Evolutionary conservation across 1,140 invertebrate genomes (phyloP), one percentile per base, ranked within the genome.

Genomic region (Polypedilum pembai): DNA sequence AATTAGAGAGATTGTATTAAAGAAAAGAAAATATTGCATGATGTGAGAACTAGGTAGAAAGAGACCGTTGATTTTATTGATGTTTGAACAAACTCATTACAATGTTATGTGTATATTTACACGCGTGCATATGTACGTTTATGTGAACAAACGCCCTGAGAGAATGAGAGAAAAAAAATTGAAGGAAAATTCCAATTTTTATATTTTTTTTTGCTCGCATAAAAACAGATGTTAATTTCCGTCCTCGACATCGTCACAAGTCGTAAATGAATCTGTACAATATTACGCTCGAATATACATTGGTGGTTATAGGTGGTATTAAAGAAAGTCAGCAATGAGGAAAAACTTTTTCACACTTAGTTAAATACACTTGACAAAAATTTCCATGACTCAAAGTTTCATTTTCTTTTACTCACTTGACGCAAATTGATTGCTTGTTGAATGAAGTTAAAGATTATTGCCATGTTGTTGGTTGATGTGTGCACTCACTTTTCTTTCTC

Each of bases 51-150:
- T 33, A 33, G 24, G 24, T 33, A 33, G 5, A 33, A 33, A 33
- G 24, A 33, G 24, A 33, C 8, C 2, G 8, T 8, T 45, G 8
- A 56, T 56, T 56, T 56, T 56, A 56, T 56, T 56, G 12, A 56
- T 56, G 45, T 56, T 56, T 56, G n/a, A 56, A 56, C 45, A 56
- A 56, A 56, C 45, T 56, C n/a, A 56, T 56, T 56, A 56, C n/a
- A 15, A 56, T 56, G 45, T 56, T 56, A 56, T n/a, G 3, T n/a
- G 4, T 56, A 56, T 56, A 56, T 8, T 15, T 15, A 15, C 15
- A 45, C 41, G 15, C 45, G 15, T 56, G n/a, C 12, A 12, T 56
- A 15, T 15, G 3, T 56, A 56, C 12, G 12, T 56, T 56, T 4
- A 56, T 56, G 12, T 56, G 45, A 56, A 12, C 45, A 56, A n/a